These are phyloP conservation scores for Amphiura filiformis DNA, from an alignment of 35 echinoderm and acorn worm species.

Conservation along the genomic window DNA sequence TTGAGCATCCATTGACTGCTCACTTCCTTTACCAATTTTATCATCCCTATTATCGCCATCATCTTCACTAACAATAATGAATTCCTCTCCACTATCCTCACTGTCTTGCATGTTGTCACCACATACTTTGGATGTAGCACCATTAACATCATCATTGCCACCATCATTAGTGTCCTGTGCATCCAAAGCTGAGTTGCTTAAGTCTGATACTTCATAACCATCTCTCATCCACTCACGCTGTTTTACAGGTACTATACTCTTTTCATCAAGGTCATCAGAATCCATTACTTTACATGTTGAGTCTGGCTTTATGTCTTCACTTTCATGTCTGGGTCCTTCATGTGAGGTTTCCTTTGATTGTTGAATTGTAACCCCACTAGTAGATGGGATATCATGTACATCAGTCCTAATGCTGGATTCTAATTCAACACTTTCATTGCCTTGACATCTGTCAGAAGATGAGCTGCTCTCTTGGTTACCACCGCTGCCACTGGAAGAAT, in stretches of 20 bases:
- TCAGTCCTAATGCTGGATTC: too few species aligned
- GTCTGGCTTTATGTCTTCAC: too few species aligned
- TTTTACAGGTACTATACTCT: not conserved
- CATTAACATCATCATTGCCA: too few species aligned
- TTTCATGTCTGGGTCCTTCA: too few species aligned
- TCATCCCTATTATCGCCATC: slow-evolving; percentile 16
- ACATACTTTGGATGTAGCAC: too few species aligned
- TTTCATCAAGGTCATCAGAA: too few species aligned
- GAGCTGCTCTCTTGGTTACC: too few species aligned
- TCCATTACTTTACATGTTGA: too few species aligned
- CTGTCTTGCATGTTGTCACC: not conserved
- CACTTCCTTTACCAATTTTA: not conserved
- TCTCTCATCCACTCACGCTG: slow-evolving; percentile 1
- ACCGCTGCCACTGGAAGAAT: too few species aligned
- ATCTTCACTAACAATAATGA: slow-evolving; percentile 22
- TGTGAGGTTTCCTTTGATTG: too few species aligned
- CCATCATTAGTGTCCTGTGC: not conserved
- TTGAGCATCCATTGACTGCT: not conserved
- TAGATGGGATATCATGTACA: not conserved
- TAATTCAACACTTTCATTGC: too few species aligned
- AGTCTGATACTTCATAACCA: not conserved
- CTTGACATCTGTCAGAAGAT: too few species aligned
- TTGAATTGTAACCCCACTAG: not conserved
- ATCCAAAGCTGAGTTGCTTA: not conserved
- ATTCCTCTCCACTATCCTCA: not conserved